Base-by-base conservation (phyloP, 2,888 invertebrate genomes). In the Pocota personata region DNA sequence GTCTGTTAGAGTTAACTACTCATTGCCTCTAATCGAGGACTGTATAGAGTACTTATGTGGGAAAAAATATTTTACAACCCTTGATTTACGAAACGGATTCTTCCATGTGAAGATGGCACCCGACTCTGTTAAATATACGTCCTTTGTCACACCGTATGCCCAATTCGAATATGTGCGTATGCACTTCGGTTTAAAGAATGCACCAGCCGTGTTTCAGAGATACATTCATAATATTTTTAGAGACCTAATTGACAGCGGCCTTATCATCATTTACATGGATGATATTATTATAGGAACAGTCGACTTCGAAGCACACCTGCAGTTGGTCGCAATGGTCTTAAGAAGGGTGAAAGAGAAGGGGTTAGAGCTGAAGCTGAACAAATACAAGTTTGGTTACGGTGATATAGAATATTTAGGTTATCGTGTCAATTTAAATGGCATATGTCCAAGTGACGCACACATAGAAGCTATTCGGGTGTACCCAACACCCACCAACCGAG, bases 71-170 rank as follows among this genome's bases (percentile, higher is more conserved):
- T 52, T 27, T 10, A 27, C 52, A 2, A 52, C 52, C 4, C 27
- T 52, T 14, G 52, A 52, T 14, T 14, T 52, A 12, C 57, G 69
- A 52, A 86, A 82, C 46, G 87, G 87, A 30, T 87, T 88, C 43
- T 66, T 79, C 30, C 88, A 87, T 19, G 69, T 88, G 8, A 75
- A 52, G 3, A 69, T 87, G 43, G 66, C 75, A 1, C 67, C 71
- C 1, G 72, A 88, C 3, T 88, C 88, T 2, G 75, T 66, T 3
- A 82, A 82, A 40, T 87, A 60, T 40, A 88, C 57, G 7, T 58
- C 58, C 3, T 35, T 58, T 19, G 58, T n/a, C 35, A 58, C 58
- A 1, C 58, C 35, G 8, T 35, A 37, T 24, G 58, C 37, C 21
- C 58, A 58, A 21, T 58, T 58, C 6, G 58, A 58, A 6, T 58